phyloP scores from a whole-genome alignment of 64 coral and sea anemone genomes.

The Catalaphyllia jardinei region DNA sequence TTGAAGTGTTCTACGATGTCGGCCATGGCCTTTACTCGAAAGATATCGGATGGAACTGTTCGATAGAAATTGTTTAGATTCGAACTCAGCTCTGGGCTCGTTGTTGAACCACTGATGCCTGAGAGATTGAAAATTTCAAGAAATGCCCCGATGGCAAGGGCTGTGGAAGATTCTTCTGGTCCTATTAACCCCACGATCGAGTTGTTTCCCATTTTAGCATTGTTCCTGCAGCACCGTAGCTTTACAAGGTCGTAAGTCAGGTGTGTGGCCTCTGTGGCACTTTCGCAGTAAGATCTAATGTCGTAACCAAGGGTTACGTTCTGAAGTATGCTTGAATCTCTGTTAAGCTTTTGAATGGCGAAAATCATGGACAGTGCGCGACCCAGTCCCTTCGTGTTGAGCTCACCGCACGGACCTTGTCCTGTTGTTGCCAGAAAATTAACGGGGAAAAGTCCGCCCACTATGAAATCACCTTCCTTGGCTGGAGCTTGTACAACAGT shows the following conservation, averaged over 20 bases:
- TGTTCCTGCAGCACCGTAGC: background rate
- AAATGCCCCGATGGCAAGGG: constrained; percentile 1
- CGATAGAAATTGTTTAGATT: constrained; percentile 62
- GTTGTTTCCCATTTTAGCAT: background rate
- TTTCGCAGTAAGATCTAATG: constrained; percentile 41
- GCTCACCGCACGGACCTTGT: background rate
- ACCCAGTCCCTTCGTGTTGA: constrained; percentile 1
- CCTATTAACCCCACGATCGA: constrained; percentile 28
- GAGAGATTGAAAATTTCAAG: constrained; percentile 5
- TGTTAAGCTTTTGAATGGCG: constrained; percentile 46
- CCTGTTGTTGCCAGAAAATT: background rate
- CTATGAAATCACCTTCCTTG: background rate
- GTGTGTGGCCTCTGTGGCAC: background rate
- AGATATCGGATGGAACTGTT: constrained; percentile 68
- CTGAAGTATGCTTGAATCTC: background rate
- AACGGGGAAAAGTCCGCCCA: background rate
- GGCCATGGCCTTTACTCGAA: constrained; percentile 66
- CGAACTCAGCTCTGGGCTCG: constrained; percentile 16
- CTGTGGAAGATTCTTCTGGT: constrained; percentile 31
- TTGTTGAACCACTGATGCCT: constrained; percentile 12
- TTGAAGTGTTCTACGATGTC: constrained; percentile 59
- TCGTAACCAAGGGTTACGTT: constrained; percentile 44
- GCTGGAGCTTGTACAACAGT: no score
- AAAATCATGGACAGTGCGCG: constrained; percentile 9
- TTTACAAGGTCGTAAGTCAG: constrained; percentile 45